Evolutionary conservation across 2,888 invertebrate species (phyloP).

Genomic region (Stenodema calcarata): DNA sequence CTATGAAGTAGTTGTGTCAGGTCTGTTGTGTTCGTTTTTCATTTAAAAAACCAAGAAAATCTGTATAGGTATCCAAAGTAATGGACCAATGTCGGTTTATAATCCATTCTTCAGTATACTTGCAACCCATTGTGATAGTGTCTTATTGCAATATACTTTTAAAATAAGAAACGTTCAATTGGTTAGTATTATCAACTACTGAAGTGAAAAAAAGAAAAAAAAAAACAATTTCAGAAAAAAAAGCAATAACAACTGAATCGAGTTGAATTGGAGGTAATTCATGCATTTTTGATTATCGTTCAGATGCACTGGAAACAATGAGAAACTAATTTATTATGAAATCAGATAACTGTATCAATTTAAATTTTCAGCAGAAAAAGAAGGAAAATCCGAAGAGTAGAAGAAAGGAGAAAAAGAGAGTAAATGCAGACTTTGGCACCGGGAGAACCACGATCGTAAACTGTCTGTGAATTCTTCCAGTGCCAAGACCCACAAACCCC

Average conservation of each 20-base stretch:
- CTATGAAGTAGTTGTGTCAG: not conserved
- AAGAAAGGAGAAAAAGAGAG: slow-evolving; percentile 38
- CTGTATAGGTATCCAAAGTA: not conserved
- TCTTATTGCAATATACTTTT: slow-evolving; percentile 23
- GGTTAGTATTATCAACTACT: not conserved
- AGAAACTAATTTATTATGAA: not conserved
- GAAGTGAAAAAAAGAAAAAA: not conserved
- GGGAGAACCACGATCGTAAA: slow-evolving; percentile 70
- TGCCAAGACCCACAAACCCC: slow-evolving; percentile 66
- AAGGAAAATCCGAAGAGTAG: slow-evolving; percentile 22
- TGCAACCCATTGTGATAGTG: slow-evolving; percentile 3
- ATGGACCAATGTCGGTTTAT: slow-evolving; percentile 33
- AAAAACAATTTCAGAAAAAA: not conserved
- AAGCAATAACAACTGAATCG: not conserved
- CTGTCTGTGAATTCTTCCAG: slow-evolving; percentile 75
- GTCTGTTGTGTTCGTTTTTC: not conserved
- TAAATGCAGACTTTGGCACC: slow-evolving; percentile 66
- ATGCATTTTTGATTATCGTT: slow-evolving; percentile 4
- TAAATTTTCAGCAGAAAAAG: slow-evolving; percentile 10
- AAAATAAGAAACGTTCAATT: not conserved
- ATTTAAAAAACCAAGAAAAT: not conserved
- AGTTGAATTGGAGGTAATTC: not conserved
- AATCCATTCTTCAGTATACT: slow-evolving; percentile 42
- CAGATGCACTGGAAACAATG: not conserved
- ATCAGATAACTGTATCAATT: not conserved